Evolutionary conservation across 2,888 invertebrate genomes (phyloP), one percentile per base, ranked within the genome.

Genomic region (Leptinotarsa peninsularis): DNA sequence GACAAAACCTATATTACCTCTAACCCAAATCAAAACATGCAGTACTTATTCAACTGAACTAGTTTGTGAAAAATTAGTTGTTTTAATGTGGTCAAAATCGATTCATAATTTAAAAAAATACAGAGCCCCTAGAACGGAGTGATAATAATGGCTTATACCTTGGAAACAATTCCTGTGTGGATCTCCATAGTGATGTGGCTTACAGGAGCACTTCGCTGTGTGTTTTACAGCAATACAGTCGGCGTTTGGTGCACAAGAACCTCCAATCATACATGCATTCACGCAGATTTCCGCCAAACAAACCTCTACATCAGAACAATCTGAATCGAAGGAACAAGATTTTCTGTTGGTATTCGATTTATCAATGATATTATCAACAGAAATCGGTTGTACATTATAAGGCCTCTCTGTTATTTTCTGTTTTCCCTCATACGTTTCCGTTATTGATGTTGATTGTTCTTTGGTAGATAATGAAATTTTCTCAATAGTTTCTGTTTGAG

Each of bases 221-320:
- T 93, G 93, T 87, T 92, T 90, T 87, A 90, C 87, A 85, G 92
- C 91, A 86, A 89, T 90, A 90, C 93, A 93, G 85, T 90, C 88
- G 86, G 91, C 90, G 86, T 91, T 91, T 85, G 90, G 88, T 86
- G 90, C 91, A 89, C 93, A 93, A 70, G 87, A 81, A 71, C 86
- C 86, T 78, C 87, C 89, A 76, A 87, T 84, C 85, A 88, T 89
- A 88, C 93, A 93, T 83, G 92, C 91, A 87, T 92, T 91, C 88
- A 91, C 89, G 88, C 93, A 93, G 87, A 89, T 88, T 89, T 91
- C 91, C 83, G 89, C 89, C 82, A 91, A 88, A 88, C 94, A 94
- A 84, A 90, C 90, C 88, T 93, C 91, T 84, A 90, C 89, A 84
- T 89, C 89, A 80, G 90, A 88, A 87, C 94, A 94, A 85, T 94